Conservation (phyloP, 1,140 invertebrate species). For the Ostrea denselamellosa region DNA sequence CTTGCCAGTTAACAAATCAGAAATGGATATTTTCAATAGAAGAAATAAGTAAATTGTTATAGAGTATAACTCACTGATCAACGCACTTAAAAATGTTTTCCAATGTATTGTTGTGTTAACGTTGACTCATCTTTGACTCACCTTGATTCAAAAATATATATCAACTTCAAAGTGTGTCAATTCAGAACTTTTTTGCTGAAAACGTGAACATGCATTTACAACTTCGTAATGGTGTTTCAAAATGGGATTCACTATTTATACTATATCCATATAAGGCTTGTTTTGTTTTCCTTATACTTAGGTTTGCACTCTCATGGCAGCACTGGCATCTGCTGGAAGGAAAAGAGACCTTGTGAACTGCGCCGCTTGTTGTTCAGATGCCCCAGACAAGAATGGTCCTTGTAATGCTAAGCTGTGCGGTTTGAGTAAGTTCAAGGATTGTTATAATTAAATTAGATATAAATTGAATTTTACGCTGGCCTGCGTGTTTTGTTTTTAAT, state of each 20-base stretch:
- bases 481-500: too few species aligned
- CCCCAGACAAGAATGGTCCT: background rate
- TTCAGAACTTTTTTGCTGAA: background rate
- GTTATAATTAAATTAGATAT: background rate
- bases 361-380: constrained; percentile 9
- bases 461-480: background rate
- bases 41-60: too few species aligned
- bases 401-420: constrained; percentile 13
- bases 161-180: background rate
- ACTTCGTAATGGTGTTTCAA: background rate
- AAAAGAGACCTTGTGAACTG: constrained; percentile 13
- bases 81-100: too few species aligned
- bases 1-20: too few species aligned
- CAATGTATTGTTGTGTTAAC: too few species aligned
- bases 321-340: background rate
- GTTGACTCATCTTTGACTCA: background rate
- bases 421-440: background rate
- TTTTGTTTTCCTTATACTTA: background rate
- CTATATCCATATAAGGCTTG: background rate
- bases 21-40: too few species aligned
- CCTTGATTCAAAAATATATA: background rate
- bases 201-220: background rate
- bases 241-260: background rate
- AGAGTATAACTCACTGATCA: too few species aligned
- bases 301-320: background rate